Percentiles rank a stretch among this genome's conserved stretches.
These are phyloP conservation scores for Lissonota sp. DNA, from an alignment of 2,888 invertebrate species.

Conservation along the genomic window DNA sequence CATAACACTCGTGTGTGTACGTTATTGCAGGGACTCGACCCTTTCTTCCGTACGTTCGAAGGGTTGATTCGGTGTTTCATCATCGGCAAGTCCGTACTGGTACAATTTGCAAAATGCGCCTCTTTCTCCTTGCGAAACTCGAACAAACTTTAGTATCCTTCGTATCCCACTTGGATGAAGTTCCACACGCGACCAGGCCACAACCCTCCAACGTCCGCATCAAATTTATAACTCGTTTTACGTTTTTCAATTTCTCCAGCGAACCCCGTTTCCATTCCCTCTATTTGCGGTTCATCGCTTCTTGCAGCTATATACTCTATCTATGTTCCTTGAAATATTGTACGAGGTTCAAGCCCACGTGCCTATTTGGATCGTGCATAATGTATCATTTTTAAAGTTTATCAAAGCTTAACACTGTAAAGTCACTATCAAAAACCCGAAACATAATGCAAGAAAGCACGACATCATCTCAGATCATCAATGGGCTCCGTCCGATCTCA, in stretches of 20 bases:
- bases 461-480: too few relatives aligned
- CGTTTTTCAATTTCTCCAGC: slow-evolving; percentile 65
- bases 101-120: slow-evolving; percentile 10
- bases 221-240: slow-evolving; percentile 69
- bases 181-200: slow-evolving; percentile 19
- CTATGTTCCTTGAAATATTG: slow-evolving; percentile 23
- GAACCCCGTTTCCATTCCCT: slow-evolving; percentile 8
- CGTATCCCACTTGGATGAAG: slow-evolving; percentile 17
- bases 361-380: slow-evolving; percentile 13
- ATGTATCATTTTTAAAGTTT: too few relatives aligned
- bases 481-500: too few relatives aligned
- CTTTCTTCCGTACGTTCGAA: slow-evolving; percentile 26
- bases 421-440: too few relatives aligned
- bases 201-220: slow-evolving; percentile 57
- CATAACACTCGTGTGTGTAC: background rate
- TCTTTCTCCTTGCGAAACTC: slow-evolving; percentile 17
- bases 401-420: too few relatives aligned
- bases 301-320: slow-evolving; percentile 21
- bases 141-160: slow-evolving; percentile 18
- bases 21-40: slow-evolving; percentile 12
- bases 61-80: slow-evolving; percentile 32
- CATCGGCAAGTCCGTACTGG: slow-evolving; percentile 11
- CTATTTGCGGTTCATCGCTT: slow-evolving; percentile 11
- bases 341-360: slow-evolving; percentile 4
- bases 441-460: too few relatives aligned